Base-by-base conservation (phyloP, 2,888 invertebrate species). In the Dryomyza anilis region DNA sequence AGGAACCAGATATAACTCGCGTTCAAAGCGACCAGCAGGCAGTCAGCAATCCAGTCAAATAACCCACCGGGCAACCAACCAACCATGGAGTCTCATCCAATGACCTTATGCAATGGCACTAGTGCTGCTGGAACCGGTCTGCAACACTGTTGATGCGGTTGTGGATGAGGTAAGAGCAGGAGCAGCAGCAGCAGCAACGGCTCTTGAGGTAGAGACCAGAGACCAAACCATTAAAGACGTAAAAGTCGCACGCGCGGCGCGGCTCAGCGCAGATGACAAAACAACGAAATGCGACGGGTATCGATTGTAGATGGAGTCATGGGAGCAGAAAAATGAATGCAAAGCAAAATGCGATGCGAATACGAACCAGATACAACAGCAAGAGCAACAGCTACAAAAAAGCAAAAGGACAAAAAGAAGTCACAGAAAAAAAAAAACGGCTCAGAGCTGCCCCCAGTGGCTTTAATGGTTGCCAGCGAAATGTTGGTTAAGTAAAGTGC, bases 401-500 rank as follows among this genome's bases (percentile, higher is more conserved):
- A n/a, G n/a, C n/a, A n/a, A n/a, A n/a, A n/a, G n/a, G n/a, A n/a
- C n/a, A n/a, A n/a, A n/a, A n/a, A n/a, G 14, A 46, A 58, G 21
- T 1, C n/a, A 16, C 4, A 14, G 27, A 14, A 25, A 33, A 21
- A n/a, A n/a, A n/a, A n/a, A n/a, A n/a, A n/a, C n/a, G n/a, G n/a
- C n/a, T n/a, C n/a, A n/a, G n/a, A n/a, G n/a, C 19, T 7, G 10
- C 16, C 46, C 29, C 45, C 23, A 30, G 52, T 19, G 33, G 60
- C 39, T 36, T 50, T 6, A 19, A 29, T 21, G 12, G 16, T 12
- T n/a, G 16, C 7, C 36, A 50, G 52, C 39, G 19, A 52, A 50
- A 52, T 60, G 52, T 60, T 36, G 39, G 36, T 60, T 52, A 52
- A 60, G 52, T 25, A 60, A 48, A 59, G 59, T 59, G 48, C 48